Conservation (phyloP, 2,888 invertebrate species). For the Microplitis deprimator region DNA sequence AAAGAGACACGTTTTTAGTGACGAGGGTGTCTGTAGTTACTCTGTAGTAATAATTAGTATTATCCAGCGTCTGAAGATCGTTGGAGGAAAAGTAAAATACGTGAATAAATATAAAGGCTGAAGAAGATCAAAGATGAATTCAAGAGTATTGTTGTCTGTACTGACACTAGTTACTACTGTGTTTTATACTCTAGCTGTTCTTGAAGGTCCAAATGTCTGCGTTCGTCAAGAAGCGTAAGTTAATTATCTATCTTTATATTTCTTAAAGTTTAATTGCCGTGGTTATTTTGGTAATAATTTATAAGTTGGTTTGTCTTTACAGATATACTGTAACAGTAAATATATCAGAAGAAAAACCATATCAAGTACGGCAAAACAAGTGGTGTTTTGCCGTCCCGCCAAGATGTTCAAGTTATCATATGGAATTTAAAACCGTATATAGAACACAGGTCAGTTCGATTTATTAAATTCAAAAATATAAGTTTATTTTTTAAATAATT, state of each 20-base stretch:
- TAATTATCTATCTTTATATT: background rate
- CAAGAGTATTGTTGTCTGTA: conserved; percentile 36
- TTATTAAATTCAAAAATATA: background rate
- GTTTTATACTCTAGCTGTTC: conserved; percentile 46
- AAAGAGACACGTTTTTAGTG: conserved; percentile 14
- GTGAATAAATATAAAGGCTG: conserved; percentile 1
- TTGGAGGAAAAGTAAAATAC: conserved; percentile 13
- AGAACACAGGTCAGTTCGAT: conserved; percentile 77
- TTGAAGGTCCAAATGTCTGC: conserved; percentile 86
- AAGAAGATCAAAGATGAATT: conserved; percentile 40
- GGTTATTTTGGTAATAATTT: too few relatives aligned
- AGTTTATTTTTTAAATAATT: too few relatives aligned
- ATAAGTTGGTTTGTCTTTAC: conserved; percentile 35
- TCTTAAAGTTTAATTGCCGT: background rate
- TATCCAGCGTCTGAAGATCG: conserved; percentile 20
- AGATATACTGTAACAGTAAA: conserved; percentile 86
- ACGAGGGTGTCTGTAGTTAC: background rate
- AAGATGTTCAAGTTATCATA: conserved; percentile 88
- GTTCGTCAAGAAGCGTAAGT: conserved; percentile 83
- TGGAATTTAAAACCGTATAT: conserved; percentile 82
- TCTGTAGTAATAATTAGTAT: background rate
- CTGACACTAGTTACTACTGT: conserved; percentile 35
- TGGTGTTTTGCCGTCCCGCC: conserved; percentile 92
- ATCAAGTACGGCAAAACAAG: conserved; percentile 84
- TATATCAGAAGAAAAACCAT: conserved; percentile 86